These are phyloP conservation scores for Indri indri DNA, from an alignment of 2,113 vertebrate species.

Conservation along the genomic window DNA sequence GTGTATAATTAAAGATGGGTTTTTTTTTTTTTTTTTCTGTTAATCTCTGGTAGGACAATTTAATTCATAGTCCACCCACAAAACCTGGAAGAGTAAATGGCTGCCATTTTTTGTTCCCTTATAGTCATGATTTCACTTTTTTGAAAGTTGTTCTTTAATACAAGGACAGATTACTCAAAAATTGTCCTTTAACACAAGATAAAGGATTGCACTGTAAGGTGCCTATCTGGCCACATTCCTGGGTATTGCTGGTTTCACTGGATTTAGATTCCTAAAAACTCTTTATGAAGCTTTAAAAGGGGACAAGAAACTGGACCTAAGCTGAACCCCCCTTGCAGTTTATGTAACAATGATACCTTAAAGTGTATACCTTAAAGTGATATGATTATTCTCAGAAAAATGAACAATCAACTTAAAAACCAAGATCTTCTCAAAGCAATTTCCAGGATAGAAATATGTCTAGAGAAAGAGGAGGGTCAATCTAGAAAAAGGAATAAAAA, in stretches of 20 bases:
- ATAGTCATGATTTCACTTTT: neutral
- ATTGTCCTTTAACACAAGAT: neutral
- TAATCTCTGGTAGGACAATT: neutral
- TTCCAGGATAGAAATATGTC: neutral
- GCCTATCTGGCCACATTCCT: neutral
- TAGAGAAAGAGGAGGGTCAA: neutral
- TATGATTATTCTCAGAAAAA: neutral
- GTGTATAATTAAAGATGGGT: neutral
- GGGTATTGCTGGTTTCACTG: too few relatives aligned
- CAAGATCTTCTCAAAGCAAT: neutral
- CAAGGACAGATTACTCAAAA: neutral
- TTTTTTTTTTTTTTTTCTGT: neutral
- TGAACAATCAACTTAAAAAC: neutral
- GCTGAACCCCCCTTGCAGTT: too few relatives aligned
- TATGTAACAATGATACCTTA: neutral
- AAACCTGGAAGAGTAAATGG: neutral
- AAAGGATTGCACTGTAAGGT: neutral
- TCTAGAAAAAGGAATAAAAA: neutral
- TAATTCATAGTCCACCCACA: neutral
- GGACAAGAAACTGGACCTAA: too few relatives aligned
- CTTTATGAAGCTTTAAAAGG: too few relatives aligned
- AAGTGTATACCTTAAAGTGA: neutral
- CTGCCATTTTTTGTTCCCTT: neutral
- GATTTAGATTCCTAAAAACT: too few relatives aligned
- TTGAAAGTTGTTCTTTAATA: neutral